phyloP scores from a whole-genome alignment of 2,888 invertebrate species.

The Drosophila hamatofila region DNA sequence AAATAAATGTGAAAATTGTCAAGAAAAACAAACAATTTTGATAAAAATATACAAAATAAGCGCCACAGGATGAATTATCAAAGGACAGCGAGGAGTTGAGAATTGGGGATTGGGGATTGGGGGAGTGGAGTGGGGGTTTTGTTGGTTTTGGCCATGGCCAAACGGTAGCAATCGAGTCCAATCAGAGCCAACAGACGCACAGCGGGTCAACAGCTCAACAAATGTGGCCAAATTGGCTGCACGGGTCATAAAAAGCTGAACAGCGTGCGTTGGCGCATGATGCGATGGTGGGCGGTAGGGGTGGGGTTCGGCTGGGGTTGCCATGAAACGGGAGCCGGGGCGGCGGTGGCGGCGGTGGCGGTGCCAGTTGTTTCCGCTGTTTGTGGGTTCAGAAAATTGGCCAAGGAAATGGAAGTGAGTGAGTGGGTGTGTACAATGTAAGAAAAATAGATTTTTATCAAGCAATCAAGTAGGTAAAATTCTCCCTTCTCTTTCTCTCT shows the following conservation, averaged over 20 bases:
- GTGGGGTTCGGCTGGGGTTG: background rate
- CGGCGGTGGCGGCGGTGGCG: background rate
- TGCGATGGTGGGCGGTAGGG: background rate
- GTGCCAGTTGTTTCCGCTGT: constrained; percentile 7
- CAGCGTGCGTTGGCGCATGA: constrained; percentile 17
- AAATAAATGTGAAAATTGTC: constrained; percentile 47
- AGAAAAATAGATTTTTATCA: constrained; percentile 3
- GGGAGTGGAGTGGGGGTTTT: background rate
- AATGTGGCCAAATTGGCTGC: constrained; percentile 57
- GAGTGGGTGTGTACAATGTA: background rate
- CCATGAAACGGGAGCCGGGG: background rate
- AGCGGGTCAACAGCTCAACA: constrained; percentile 28
- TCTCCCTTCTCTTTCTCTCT: too few relatives aligned
- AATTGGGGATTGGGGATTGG: background rate
- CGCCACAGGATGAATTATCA: constrained; percentile 33
- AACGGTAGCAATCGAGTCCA: constrained; percentile 12
- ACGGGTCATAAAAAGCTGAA: constrained; percentile 47
- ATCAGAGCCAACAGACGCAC: constrained; percentile 48
- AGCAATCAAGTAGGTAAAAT: background rate
- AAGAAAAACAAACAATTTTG: constrained; percentile 52
- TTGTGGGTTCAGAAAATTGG: constrained; percentile 6
- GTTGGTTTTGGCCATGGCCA: background rate
- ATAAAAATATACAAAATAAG: constrained; percentile 59
- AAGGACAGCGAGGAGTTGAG: background rate
- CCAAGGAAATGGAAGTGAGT: background rate